Evolutionary conservation across 1,140 invertebrate species (phyloP), one percentile per base, ranked within the genome.

Genomic region (Pseudomyrmex cubaensis): DNA sequence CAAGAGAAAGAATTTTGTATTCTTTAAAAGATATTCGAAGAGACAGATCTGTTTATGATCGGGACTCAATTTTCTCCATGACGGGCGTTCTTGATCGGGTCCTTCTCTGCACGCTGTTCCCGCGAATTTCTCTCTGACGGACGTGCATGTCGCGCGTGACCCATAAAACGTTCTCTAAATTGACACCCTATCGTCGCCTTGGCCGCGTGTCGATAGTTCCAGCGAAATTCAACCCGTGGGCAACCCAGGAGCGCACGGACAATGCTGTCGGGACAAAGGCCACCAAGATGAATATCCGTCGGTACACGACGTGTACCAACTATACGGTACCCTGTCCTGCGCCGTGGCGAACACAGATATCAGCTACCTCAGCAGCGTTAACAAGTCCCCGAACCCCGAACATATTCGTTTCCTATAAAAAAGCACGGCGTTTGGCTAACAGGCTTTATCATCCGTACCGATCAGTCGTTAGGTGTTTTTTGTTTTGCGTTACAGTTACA

Each of bases 381-480:
- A 88, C 82, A 83, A 74, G 62, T 35, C 35, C 67, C 78, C 69
- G 86, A 89, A 88, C 85, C 67, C 82, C 82, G 84, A 90, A 88
- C 89, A 91, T 90, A 91, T 90, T 91, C 90, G 88, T 91, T 90
- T 89, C 83, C 84, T 86, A 90, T 90, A 91, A 35, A 90, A 88
- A 87, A 90, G 89, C 85, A 90, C 83, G 88, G 87, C 84, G 88
- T 90, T 90, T 88, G 89, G 85, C 85, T 90, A 91, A 91, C 90
- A 89, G 89, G 86, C 88, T 90, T 83, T 90, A 91, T 91, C 89
- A 59, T 9, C n/a, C 46, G 62, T 84, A 69, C 85, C 90, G 82
- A 91, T 91, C 90, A 91, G 89, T 90, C 89, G 87, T 91, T 91
- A 90, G 88, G 83, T 35, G 35, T 35, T 35, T 35, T 35, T 35